phyloP scores from a whole-genome alignment of 2,113 vertebrate genomes.

The Prionailurus bengalensis region DNA sequence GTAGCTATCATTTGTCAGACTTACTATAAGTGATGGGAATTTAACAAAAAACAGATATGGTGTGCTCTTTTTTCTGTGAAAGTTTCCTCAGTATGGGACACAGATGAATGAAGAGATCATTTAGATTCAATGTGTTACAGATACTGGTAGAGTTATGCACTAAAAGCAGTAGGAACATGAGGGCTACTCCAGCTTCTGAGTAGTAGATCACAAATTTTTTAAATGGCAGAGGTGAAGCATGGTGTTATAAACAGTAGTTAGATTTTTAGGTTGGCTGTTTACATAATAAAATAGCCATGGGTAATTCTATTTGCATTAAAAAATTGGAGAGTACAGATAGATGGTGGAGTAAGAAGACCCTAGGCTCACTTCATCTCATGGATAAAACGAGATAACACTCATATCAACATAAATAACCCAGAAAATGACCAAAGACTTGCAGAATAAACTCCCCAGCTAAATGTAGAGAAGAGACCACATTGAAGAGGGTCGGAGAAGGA shows the following conservation, averaged over 20 bases:
- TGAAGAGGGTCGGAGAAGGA: neutral
- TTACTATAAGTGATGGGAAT: neutral
- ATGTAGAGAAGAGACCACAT: neutral
- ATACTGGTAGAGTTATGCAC: neutral
- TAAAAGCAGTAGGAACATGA: neutral
- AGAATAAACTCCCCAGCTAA: neutral
- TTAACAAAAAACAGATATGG: neutral
- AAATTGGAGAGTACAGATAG: neutral
- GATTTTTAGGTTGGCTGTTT: neutral
- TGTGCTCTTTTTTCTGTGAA: neutral
- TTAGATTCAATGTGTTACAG: neutral
- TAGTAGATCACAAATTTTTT: neutral
- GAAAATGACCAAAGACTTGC: neutral
- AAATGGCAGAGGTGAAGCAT: neutral
- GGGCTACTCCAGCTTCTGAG: neutral
- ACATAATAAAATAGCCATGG: neutral
- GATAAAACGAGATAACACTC: neutral
- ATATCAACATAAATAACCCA: neutral
- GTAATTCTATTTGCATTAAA: neutral
- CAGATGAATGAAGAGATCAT: neutral
- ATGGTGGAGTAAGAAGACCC: neutral
- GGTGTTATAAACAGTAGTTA: neutral
- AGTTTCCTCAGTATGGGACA: neutral
- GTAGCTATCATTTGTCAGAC: neutral
- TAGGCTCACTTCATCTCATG: neutral